Base-by-base conservation (phyloP, 2,797 vertebrate genomes). In the Notolepis coatsorum region DNA sequence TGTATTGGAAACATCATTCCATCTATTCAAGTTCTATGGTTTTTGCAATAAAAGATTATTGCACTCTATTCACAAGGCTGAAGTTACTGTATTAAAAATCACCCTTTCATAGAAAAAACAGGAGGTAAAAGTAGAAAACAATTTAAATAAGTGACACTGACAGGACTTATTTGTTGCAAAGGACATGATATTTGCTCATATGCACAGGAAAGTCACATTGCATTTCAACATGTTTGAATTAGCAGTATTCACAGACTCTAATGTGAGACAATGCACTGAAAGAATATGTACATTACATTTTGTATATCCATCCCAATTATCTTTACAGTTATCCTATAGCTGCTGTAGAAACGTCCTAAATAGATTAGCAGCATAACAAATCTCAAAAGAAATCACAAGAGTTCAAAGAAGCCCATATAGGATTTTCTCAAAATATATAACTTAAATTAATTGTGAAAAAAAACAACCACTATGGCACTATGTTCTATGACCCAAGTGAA, bases 11-110 rank as follows among this genome's bases (percentile, higher is more conserved):
- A n/a, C n/a, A n/a, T n/a, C n/a, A n/a, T n/a, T n/a, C n/a, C n/a
- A n/a, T n/a, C n/a, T n/a, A n/a, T n/a, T n/a, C n/a, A n/a, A n/a
- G n/a, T n/a, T n/a, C n/a, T n/a, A n/a, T n/a, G n/a, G 42, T 54
- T 81, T 80, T 82, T 84, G 75, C 81, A 68, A 80, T 79, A 69
- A 68, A 70, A 84, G 71, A n/a, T 61, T 7, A 24, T 61, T 66
- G 70, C 54, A 61, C 79, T 77, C 79, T 85, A 90, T 90, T 88
- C 90, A 89, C 88, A 88, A 84, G 79, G 73, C 58, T 58, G 63
- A 81, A 48, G 61, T 23, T 69, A 62, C 83, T 61, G 82, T 61
- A 80, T 23, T n/a, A 75, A 84, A n/a, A 80, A 68, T 48, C 37
- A 74, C 61, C 2, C 20, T 62, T 75, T 74, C 43, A 63, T 76